Evolutionary conservation across 2,113 vertebrate genomes (phyloP), one percentile per base, ranked within the genome.

Genomic region (Anolis sagrei): DNA sequence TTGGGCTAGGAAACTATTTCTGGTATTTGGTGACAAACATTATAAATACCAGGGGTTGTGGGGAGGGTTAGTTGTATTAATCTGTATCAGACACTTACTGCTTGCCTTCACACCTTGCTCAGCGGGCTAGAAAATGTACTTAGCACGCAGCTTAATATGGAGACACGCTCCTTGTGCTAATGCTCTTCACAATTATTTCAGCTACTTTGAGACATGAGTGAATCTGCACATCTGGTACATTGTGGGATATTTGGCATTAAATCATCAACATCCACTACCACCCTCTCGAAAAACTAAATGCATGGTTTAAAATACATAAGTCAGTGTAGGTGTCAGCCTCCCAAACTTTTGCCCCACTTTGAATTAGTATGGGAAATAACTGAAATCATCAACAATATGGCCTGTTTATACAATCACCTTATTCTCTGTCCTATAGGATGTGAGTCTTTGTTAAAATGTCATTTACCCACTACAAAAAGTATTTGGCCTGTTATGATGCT

Each of bases 61-160:
- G 10, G 78, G 27, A 27, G 36, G 44, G 88, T 79, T 85, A 82
- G 58, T 69, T 88, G 68, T 84, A 74, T 82, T 72, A 23, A 91
- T 91, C 81, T 79, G 91, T 87, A 91, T 66, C 86, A 77, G 80
- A 83, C 13, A 1, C 48, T 64, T 61, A 29, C 68, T 82, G 82
- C 16, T 84, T 84, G 58, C 77, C 51, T 94, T 92, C 90, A 91
- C 87, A 89, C 90, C 68, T 79, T 90, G 88, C 86, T 82, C 89
- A 85, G 84, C 32, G 89, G 62, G 80, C 79, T 87, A 88, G 86
- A 93, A 85, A 90, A 81, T 91, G 18, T 90, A 83, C 81, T 83
- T 86, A 87, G 44, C 66, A 61, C 69, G 81, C 81, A 83, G 84
- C 83, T 94, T 90, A 86, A 81, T 95, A 88, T 89, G 87, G 91